Conservation (phyloP, 2,888 invertebrate species). For the Laspeyria flexula region DNA sequence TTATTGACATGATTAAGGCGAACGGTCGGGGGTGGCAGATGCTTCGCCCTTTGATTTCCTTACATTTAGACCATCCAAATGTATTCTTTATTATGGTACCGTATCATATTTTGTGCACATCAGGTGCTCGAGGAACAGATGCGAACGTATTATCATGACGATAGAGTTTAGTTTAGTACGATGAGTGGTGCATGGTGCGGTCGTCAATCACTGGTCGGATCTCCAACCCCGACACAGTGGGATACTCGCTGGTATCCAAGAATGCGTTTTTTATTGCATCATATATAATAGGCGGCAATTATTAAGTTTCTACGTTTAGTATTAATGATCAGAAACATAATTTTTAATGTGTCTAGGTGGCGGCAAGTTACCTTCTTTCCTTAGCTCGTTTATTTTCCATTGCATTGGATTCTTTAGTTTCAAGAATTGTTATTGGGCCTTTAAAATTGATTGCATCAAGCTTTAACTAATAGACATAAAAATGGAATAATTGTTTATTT, state of each 20-base stretch:
- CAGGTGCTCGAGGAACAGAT: conserved; percentile 7
- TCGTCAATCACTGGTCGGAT: conserved; percentile 58
- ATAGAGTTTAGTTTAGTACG: conserved; percentile 28
- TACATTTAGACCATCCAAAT: conserved; percentile 49
- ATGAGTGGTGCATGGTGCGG: conserved; percentile 15
- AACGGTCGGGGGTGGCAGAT: conserved; percentile 74
- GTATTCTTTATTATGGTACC: conserved; percentile 53
- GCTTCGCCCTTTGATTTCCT: conserved; percentile 55
- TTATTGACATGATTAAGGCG: conserved; percentile 61
- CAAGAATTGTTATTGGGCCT: conserved; percentile 36
- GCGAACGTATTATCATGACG: conserved; percentile 6
- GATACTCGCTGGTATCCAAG: conserved; percentile 64
- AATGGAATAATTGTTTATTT: conserved; percentile 19
- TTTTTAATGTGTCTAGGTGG: conserved; percentile 66
- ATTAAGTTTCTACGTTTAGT: conserved; percentile 74
- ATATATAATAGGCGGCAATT: conserved; percentile 70
- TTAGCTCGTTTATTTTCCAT: conserved; percentile 34
- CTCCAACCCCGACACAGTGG: conserved; percentile 73
- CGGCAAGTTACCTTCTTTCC: conserved; percentile 25
- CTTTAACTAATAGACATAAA: conserved; percentile 9
- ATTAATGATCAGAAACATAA: conserved; percentile 73
- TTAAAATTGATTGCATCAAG: conserved; percentile 41
- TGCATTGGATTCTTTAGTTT: conserved; percentile 30
- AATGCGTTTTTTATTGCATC: conserved; percentile 74
- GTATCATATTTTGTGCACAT: conserved; percentile 37